phyloP scores from a whole-genome alignment of 2,888 invertebrate species.

The Patella pellucida region DNA sequence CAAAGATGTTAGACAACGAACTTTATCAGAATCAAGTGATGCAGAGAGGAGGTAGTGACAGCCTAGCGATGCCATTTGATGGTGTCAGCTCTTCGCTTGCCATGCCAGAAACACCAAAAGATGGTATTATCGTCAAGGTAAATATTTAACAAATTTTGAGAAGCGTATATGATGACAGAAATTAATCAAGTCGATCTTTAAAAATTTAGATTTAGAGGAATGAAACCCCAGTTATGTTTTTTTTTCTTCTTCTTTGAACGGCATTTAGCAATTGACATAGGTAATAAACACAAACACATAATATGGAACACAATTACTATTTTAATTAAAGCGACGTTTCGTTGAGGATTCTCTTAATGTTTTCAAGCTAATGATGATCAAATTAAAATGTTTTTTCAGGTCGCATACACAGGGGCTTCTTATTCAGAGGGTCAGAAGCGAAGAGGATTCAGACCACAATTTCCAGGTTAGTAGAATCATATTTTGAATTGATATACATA shows the following conservation, averaged over 20 bases:
- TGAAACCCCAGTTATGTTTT: background rate
- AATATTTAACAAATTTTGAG: slow-evolving; percentile 12
- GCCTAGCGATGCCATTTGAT: slow-evolving; percentile 35
- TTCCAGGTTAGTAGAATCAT: slow-evolving; percentile 63
- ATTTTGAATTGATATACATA: slow-evolving; percentile 38
- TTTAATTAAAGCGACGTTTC: too few relatives aligned
- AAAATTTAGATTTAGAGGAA: too few relatives aligned
- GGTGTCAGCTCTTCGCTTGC: slow-evolving; percentile 48
- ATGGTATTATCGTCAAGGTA: slow-evolving; percentile 64
- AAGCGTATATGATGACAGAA: background rate
- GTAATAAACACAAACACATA: too few relatives aligned
- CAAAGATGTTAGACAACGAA: slow-evolving; percentile 58
- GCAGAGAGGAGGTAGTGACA: slow-evolving; percentile 31
- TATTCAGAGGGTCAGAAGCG: slow-evolving; percentile 71
- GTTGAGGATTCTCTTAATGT: too few relatives aligned
- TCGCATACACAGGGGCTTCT: slow-evolving; percentile 72
- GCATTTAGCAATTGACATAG: too few relatives aligned
- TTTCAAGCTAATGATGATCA: too few relatives aligned
- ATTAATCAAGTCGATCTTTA: too few relatives aligned
- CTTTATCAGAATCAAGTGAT: slow-evolving; percentile 52
- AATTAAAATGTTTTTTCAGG: slow-evolving; percentile 67
- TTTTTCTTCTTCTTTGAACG: too few relatives aligned
- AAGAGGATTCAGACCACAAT: slow-evolving; percentile 69
- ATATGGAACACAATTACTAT: too few relatives aligned
- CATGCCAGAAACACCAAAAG: slow-evolving; percentile 62